Percentiles rank a stretch among this genome's conserved stretches.
Evolutionary conservation across 2,797 vertebrate species (phyloP).

Genomic region (Okamejei kenojei): DNA sequence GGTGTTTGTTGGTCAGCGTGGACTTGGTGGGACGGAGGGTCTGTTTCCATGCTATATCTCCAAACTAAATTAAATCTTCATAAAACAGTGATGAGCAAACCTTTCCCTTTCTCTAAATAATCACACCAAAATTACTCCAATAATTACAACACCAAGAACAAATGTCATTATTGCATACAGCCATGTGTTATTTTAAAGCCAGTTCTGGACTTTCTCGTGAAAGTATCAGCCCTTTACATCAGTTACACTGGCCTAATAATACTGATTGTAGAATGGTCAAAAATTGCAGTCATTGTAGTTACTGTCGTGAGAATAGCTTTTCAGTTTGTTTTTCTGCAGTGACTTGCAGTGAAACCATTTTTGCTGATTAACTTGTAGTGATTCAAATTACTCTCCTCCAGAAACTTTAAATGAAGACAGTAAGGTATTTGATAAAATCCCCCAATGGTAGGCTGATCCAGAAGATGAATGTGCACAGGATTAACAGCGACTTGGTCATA

Average conservation of each 20-base stretch:
- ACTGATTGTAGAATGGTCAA: background rate
- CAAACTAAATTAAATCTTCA: background rate
- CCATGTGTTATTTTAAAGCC: background rate
- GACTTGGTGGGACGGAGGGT: no score
- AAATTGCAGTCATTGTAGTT: background rate
- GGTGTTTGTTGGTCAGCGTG: no score
- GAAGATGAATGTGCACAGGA: no score
- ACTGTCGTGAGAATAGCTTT: background rate
- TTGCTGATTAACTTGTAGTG: background rate
- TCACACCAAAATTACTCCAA: no score
- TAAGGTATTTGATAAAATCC: no score
- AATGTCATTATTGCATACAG: background rate
- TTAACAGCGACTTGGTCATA: no score
- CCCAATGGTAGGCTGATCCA: no score
- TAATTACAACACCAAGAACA: background rate
- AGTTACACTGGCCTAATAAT: background rate
- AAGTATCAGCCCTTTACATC: background rate
- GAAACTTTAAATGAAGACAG: no score
- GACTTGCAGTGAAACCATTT: no score
- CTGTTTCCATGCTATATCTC: no score
- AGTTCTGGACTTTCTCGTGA: background rate
- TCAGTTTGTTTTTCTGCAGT: background rate
- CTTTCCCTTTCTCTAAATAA: background rate
- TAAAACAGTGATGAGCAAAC: background rate
- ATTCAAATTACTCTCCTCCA: background rate